phyloP scores from a whole-genome alignment of 2,888 invertebrate genomes.

The Fragum fragum region DNA sequence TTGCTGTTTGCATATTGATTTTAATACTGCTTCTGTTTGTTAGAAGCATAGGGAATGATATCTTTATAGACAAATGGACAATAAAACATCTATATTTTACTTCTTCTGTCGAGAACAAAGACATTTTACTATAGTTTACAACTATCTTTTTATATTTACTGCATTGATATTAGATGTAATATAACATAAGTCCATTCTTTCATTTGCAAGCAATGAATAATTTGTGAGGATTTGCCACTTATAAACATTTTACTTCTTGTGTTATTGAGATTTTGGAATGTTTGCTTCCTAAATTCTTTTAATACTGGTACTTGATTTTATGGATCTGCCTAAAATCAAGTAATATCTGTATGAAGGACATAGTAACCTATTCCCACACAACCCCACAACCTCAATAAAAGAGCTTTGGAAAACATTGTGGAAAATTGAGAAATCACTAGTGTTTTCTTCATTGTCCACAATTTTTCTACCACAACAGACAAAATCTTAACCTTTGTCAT shows the following conservation, averaged over 20 bases:
- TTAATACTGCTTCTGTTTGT: slow-evolving; percentile 37
- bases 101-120: slow-evolving; percentile 27
- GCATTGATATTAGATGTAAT: slow-evolving; percentile 28
- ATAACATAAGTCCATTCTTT: slow-evolving; percentile 32
- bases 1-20: slow-evolving; percentile 60
- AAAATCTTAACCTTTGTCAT: too few species aligned
- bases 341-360: too few species aligned
- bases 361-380: too few species aligned
- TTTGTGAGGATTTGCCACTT: not conserved
- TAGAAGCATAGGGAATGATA: slow-evolving; percentile 20
- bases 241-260: not conserved
- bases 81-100: slow-evolving; percentile 44
- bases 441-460: too few species aligned
- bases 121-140: slow-evolving; percentile 16
- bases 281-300: too few species aligned
- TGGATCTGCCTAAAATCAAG: too few species aligned
- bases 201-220: slow-evolving; percentile 9
- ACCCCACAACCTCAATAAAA: too few species aligned
- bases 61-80: slow-evolving; percentile 36
- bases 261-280: too few species aligned
- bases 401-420: too few species aligned
- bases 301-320: too few species aligned
- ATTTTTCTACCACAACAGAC: too few species aligned
- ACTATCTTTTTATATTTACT: slow-evolving; percentile 31
- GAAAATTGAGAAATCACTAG: too few species aligned